Base-by-base conservation (phyloP, 2,113 vertebrate genomes). In the Carassius carassius region DNA sequence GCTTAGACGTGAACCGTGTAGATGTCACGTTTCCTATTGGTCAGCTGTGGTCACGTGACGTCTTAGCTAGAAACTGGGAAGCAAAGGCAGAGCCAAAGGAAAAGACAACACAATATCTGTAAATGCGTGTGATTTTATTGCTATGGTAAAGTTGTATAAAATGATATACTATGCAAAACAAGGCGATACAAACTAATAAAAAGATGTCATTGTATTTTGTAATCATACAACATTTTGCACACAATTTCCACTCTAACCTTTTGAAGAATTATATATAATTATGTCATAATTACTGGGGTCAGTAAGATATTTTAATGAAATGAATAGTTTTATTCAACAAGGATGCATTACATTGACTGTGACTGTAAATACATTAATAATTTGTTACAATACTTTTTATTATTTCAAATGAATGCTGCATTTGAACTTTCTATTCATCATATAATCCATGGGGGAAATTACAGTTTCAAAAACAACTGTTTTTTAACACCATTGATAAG, bases 1-100 rank as follows among this genome's bases (percentile, higher is more conserved):
- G 29, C 70, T 65, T 35, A 17, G 85, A 56, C 56, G 69, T 41
- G 83, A 85, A 35, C 62, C 58, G 32, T 23, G 13, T 73, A 29
- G 41, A 58, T 19, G 14, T 32, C 25, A 82, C 17, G 2, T 6
- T 51, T 84, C 44, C 84, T 80, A 94, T 92, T 92, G 92, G 92
- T 19, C 83, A 74, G 23, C 2, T 0, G 1, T 1, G 13, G 63
- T 89, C 91, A 93, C 70, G 84, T 76, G 92, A 81, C 84, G 8
- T 7, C 6, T 12, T 2, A 4, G 47, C 44, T n/a, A n/a, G 0
- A 29, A 76, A 62, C 65, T 73, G 10, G 16, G 23, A 67, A 0
- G 41, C 9, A 49, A 21, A 49, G 3, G 78, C 5, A 47, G 49
- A 67, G 14, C 12, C 47, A 3, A 16, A 3, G 5, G 17, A 17